Evolutionary conservation across 2,113 vertebrate genomes (phyloP).

Genomic region (Oenanthe melanoleuca): DNA sequence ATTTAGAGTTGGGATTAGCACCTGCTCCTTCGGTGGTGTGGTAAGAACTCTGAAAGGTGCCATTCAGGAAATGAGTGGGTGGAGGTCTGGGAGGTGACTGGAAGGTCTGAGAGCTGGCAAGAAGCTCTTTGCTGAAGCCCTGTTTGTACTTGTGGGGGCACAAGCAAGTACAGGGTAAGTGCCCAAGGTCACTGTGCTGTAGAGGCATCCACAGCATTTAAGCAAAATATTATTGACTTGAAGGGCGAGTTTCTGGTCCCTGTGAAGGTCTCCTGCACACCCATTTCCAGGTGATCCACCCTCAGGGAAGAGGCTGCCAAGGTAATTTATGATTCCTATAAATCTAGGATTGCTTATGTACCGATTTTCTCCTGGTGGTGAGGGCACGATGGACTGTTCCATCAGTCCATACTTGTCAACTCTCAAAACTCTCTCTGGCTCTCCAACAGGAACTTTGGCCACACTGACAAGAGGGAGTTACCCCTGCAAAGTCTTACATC

Average conservation of each 20-base stretch:
- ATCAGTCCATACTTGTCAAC: background rate
- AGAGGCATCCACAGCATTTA: background rate
- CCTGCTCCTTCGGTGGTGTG: slow-evolving; percentile 53
- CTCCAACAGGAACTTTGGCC: background rate
- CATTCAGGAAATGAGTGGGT: slow-evolving; percentile 69
- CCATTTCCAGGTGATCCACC: background rate
- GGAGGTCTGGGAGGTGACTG: slow-evolving; percentile 62
- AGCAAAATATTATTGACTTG: background rate
- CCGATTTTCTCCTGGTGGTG: background rate
- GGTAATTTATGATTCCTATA: background rate
- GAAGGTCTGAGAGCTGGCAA: slow-evolving; percentile 11
- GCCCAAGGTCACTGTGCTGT: background rate
- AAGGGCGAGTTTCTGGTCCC: background rate
- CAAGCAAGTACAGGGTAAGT: background rate
- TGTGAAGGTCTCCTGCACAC: background rate
- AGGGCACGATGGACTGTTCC: background rate
- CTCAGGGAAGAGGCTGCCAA: background rate
- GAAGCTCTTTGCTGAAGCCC: slow-evolving; percentile 24
- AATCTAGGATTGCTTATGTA: background rate
- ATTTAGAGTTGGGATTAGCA: slow-evolving; percentile 75
- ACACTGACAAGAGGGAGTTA: background rate
- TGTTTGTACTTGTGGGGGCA: slow-evolving; percentile 26
- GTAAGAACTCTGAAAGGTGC: slow-evolving; percentile 62
- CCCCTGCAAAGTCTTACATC: background rate
- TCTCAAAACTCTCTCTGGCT: background rate